Percentiles rank a stretch among this genome's conserved stretches.
Evolutionary conservation across 2,113 vertebrate species (phyloP).

Genomic region (Pseudorhombus dupliciocellatus): DNA sequence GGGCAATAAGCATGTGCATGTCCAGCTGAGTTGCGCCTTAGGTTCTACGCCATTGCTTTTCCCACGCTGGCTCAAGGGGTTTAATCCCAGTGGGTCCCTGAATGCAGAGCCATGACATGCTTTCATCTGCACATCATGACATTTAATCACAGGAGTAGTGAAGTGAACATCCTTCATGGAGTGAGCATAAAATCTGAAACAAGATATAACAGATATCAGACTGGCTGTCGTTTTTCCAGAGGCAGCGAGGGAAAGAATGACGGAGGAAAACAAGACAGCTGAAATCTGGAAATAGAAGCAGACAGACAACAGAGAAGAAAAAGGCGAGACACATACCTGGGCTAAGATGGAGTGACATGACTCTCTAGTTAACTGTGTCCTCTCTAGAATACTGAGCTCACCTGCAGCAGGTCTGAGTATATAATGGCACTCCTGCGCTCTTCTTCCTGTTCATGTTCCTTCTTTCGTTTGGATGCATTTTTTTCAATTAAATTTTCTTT

Average conservation of each 20-base stretch:
- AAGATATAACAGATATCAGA: not conserved
- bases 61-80: not conserved
- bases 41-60: constrained; percentile 22
- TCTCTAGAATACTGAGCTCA: too few relatives aligned
- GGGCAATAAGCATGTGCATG: constrained; percentile 15
- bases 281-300: not conserved
- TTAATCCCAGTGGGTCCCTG: constrained; percentile 20
- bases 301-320: not conserved
- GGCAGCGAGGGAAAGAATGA: not conserved
- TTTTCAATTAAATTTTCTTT: too few relatives aligned
- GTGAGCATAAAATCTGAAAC: not conserved
- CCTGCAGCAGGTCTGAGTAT: too few relatives aligned
- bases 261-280: not conserved
- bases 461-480: too few relatives aligned
- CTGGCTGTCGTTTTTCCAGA: not conserved
- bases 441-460: too few relatives aligned
- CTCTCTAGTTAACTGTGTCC: too few relatives aligned
- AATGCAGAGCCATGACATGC: not conserved
- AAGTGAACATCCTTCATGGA: not conserved
- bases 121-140: constrained; percentile 10
- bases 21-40: constrained; percentile 33
- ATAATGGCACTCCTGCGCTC: too few relatives aligned
- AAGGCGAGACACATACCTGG: not conserved
- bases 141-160: not conserved
- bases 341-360: too few relatives aligned